A percentile compares a stretch with the other conserved stretches of the same genome.
These are phyloP conservation scores for Papio anubis DNA, from an alignment of 2,113 vertebrate genomes.

Conservation along the genomic window DNA sequence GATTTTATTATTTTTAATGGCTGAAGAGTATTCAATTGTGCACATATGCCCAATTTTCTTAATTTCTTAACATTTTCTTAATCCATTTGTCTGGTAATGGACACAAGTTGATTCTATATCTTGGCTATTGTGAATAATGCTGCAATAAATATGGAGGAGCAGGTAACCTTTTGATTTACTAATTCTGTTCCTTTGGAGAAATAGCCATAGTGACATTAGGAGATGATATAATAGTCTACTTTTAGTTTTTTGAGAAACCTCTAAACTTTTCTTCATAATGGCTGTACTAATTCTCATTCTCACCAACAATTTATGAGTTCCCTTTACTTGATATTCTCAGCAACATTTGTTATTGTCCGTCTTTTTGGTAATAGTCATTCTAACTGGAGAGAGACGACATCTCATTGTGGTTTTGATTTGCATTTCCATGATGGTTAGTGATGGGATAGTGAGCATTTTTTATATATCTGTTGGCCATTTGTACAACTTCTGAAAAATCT, in stretches of 20 bases:
- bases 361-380: neutral
- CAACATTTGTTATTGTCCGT: neutral
- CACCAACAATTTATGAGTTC: neutral
- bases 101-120: neutral
- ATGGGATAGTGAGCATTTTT: neutral
- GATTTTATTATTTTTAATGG: neutral
- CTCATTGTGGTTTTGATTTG: neutral
- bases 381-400: neutral
- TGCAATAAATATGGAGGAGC: neutral
- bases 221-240: neutral
- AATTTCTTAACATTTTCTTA: neutral
- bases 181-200: neutral
- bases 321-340: neutral
- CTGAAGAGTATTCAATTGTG: neutral
- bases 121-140: neutral
- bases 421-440: neutral
- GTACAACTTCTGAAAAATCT: neutral
- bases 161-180: neutral
- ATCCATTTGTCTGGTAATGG: neutral
- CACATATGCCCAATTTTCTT: too few species aligned
- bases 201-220: neutral
- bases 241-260: neutral
- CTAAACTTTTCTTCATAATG: neutral
- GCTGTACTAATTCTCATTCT: neutral
- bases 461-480: neutral